A percentile compares a stretch with the other conserved stretches of the same genome.
Conservation (phyloP, 2,888 invertebrate species). For the Incurvaria masculella region DNA sequence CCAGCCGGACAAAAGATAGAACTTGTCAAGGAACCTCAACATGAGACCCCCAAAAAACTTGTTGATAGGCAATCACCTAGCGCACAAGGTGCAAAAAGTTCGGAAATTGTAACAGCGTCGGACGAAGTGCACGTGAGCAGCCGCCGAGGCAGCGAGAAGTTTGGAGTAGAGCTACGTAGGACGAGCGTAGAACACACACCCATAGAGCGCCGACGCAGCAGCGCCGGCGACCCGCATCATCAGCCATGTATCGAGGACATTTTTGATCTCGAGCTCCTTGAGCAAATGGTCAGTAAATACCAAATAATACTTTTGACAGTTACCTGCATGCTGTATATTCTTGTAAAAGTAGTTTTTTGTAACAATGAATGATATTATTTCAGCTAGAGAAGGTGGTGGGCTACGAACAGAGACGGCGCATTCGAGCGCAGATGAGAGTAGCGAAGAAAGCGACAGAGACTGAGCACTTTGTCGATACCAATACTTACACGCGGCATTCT, state of each 20-base stretch:
- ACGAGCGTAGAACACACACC: slow-evolving; percentile 53
- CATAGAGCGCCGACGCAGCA: slow-evolving; percentile 41
- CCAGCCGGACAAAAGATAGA: slow-evolving; percentile 26
- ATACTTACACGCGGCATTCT: slow-evolving; percentile 23
- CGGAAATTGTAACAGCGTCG: slow-evolving; percentile 18
- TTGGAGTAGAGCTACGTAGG: slow-evolving; percentile 63
- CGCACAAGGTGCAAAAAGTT: neutral
- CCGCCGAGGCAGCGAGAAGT: slow-evolving; percentile 58
- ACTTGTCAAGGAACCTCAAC: slow-evolving; percentile 24
- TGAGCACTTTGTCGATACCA: slow-evolving; percentile 21
- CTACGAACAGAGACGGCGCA: slow-evolving; percentile 74
- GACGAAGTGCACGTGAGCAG: slow-evolving; percentile 46
- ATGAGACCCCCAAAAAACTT: slow-evolving; percentile 18
- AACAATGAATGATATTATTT: slow-evolving; percentile 23
- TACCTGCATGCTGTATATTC: slow-evolving; percentile 2
- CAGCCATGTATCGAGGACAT: slow-evolving; percentile 68
- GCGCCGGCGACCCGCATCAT: slow-evolving; percentile 42
- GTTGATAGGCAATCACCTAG: slow-evolving; percentile 24
- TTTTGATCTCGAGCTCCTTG: slow-evolving; percentile 66
- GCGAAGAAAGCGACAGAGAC: slow-evolving; percentile 61
- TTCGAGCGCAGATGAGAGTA: slow-evolving; percentile 72
- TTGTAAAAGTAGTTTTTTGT: slow-evolving; percentile 17
- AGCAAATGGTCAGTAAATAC: slow-evolving; percentile 61
- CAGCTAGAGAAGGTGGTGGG: slow-evolving; percentile 72
- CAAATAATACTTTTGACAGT: slow-evolving; percentile 4